Conservation (phyloP, 2,113 vertebrate genomes). For the Macquaria ambigua region DNA sequence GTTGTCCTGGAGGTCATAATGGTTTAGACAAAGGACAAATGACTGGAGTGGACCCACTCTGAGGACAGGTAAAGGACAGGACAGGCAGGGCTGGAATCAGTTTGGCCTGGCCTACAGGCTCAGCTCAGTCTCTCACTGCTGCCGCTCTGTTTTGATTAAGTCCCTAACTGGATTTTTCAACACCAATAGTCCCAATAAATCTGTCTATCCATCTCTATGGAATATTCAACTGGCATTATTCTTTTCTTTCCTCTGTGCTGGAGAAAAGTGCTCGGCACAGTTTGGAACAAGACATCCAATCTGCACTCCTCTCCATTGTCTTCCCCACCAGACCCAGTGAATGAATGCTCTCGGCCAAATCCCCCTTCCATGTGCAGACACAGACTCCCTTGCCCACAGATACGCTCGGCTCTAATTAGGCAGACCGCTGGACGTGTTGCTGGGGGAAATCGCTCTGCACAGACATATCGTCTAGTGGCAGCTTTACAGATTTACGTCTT, state of each 20-base stretch:
- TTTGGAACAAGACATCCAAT: conserved; percentile 65
- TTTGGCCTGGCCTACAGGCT: conserved; percentile 44
- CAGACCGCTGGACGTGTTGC: conserved; percentile 66
- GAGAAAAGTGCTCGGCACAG: conserved; percentile 35
- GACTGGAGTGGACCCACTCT: conserved; percentile 34
- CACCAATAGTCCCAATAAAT: conserved; percentile 69
- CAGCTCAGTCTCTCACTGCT: conserved; percentile 50
- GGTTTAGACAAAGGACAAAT: conserved; percentile 34
- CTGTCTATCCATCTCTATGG: conserved; percentile 57
- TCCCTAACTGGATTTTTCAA: conserved; percentile 74
- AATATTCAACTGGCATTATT: conserved; percentile 72
- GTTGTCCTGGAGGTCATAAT: conserved; percentile 5
- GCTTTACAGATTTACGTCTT: conserved; percentile 71
- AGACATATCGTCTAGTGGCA: conserved; percentile 72
- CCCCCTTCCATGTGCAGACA: conserved; percentile 63
- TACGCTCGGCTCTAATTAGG: conserved; percentile 73
- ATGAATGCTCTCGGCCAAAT: conserved; percentile 69
- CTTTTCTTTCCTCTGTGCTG: conserved; percentile 49
- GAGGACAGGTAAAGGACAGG: conserved; percentile 69
- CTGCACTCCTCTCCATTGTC: conserved; percentile 73
- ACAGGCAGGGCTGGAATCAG: conserved; percentile 48
- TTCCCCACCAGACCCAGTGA: conserved; percentile 61
- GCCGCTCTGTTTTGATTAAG: conserved; percentile 58
- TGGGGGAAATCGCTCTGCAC: conserved; percentile 58
- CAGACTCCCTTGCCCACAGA: conserved; percentile 66